phyloP scores from a whole-genome alignment of 2,888 invertebrate genomes.

The Dicycla oo region DNA sequence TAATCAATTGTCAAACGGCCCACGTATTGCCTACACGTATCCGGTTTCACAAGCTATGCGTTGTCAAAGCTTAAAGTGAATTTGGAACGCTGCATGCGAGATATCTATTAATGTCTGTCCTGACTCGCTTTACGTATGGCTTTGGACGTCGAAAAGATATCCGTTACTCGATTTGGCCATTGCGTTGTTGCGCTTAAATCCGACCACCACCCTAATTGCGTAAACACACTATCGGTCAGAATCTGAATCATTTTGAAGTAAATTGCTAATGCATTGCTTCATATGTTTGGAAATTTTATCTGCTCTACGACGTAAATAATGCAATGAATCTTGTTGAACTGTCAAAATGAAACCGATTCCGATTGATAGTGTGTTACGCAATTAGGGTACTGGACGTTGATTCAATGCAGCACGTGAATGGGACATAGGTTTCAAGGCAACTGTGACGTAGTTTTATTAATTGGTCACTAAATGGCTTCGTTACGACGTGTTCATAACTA shows the following conservation, averaged over 20 bases:
- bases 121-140: background rate
- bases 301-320: too few relatives aligned
- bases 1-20: conserved; percentile 86
- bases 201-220: too few relatives aligned
- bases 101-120: conserved; percentile 49
- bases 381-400: background rate
- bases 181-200: background rate
- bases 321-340: too few relatives aligned
- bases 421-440: background rate
- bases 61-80: conserved; percentile 75
- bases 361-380: too few relatives aligned
- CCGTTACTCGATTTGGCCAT: conserved; percentile 10
- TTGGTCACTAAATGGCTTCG: too few relatives aligned
- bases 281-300: too few relatives aligned
- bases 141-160: conserved; percentile 29
- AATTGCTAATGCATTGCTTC: too few relatives aligned
- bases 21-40: conserved; percentile 75
- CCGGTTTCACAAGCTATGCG: conserved; percentile 70
- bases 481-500: background rate
- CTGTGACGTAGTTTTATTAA: background rate
- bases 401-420: background rate
- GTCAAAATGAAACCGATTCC: too few relatives aligned
- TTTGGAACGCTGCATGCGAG: conserved; percentile 66
- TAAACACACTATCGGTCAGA: too few relatives aligned
- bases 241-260: too few relatives aligned